Base-by-base conservation (phyloP, 2,888 invertebrate species). In the Pristionchus mayeri region DNA sequence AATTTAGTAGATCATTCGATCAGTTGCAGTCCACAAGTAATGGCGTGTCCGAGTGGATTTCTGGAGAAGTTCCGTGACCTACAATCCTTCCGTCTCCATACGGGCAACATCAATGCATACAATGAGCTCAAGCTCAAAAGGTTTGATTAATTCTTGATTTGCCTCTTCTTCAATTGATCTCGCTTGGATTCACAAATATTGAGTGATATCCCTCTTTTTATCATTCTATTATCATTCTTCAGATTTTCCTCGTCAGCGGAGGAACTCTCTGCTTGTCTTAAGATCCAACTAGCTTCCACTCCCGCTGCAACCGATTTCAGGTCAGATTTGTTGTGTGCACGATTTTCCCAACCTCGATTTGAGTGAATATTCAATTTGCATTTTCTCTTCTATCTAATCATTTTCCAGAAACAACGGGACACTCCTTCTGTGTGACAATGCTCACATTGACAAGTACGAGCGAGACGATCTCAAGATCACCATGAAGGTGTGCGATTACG, bases 391-490 rank as follows among this genome's bases (percentile, higher is more conserved):
- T 34, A 63, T 0, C 63, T 6, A 13, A 11, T 63, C 16, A 21
- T 37, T 3, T 57, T 85, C 85, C 75, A 89, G 92, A 75, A 90
- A 91, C 60, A 87, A 92, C 83, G 90, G 89, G 34, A 91, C 89
- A 27, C 86, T 92, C 48, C 87, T 92, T 52, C 87, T 92, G 52
- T 90, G 91, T 44, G 90, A 91, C 63, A 89, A 89, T 60, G 90
- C 88, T 34, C 89, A 90, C 85, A 87, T 89, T 54, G 89, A 91
- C 80, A 88, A 88, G 84, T 91, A 92, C 84, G 91, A 91, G 34
- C 83, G 92, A n/a, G 91, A 90, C 75, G 92, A 93, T 85, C 87
- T 92, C 79, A 92, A 92, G 85, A 92, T 93, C 75, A 93, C 92
- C 40, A 86, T 92, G 87, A 92, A 92, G 83, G 88, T 88, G n/a